Evolutionary conservation across 2,113 vertebrate species (phyloP), one percentile per base, ranked within the genome.

Genomic region (Albula glossodonta): DNA sequence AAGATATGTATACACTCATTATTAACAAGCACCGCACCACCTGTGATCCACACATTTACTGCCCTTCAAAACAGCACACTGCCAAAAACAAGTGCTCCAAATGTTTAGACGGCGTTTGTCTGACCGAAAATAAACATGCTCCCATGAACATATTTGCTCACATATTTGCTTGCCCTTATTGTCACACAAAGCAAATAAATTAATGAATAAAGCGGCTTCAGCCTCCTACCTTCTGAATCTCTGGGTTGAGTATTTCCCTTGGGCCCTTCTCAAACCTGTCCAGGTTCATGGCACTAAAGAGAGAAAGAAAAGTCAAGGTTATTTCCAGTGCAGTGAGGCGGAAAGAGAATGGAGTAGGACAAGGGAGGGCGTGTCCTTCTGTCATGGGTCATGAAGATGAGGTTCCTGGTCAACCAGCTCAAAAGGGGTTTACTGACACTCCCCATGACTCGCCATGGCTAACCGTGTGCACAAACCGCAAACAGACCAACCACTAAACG

Each of bases 191-290:
- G 52, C 52, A 52, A 52, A 81, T 81, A 52, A 52, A 49, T 51
- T 10, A 48, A 84, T 22, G 56, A 48, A n/a, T 5, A 70, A 63
- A 84, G 82, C 17, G 78, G 50, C 9, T 57, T 74, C 86, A 85
- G 80, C 25, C 31, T 89, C 92, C 93, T 93, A 99, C 98, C 98
- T 99, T 99, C 91, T 99, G 98, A 93, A 99, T 99, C 90, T 99
- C 98, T 1, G 98, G 97, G 93, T 97, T 97, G 90, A 98, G 97
- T 91, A 99, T 98, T 92, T 99, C 98, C 91, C 97, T 95, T 78
- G 98, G 98, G 85, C 97, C 97, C 93, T 96, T 98, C 91, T 99
- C 98, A 91, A 99, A 99, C 93, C 98, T 97, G 91, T 99, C 97
- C 93, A 99, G 96, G 94, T 96, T 98, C 98, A 99, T 99, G 91